Evolutionary conservation across 2,797 vertebrate species (phyloP), one percentile per base, ranked within the genome.

Genomic region (Leptodactylus fallax): DNA sequence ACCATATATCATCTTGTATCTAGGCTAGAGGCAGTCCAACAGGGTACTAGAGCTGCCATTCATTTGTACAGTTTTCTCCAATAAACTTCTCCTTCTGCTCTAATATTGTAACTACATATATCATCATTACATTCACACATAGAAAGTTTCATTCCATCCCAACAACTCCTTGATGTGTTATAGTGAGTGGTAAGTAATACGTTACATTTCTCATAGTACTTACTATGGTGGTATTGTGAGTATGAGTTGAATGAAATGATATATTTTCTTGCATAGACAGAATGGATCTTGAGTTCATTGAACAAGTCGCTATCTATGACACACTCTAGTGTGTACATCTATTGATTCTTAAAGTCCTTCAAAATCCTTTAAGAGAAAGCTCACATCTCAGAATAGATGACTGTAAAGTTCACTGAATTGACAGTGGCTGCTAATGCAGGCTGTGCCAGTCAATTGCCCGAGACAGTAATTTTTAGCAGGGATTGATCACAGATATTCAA

Each of bases 361-460:
- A 51, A 74, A 47, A 84, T 17, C 17, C 36, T 76, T 85, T 19
- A 49, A 49, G 47, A 16, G 56, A 60, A 72, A 47, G 21, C 55
- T 71, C 14, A 14, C 53, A 71, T 51, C 79, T 53, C 25, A 56
- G 56, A 60, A 13, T 81, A 58, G 23, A 69, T 25, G 25, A n/a
- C 58, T 86, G 45, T 49, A 60, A 86, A 86, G 78, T 81, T 86
- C 63, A 86, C 49, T 74, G 53, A 49, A 86, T 86, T 86, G 85
- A 80, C 78, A 61, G 27, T 61, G 25, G 67, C 21, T 45, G 16
- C 81, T 81, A 69, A 51, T 61, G 58, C 23, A 51, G 58, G 60
- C 79, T 76, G 19, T 23, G 8, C 6, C 67, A 67, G 19, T 81
- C 85, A 81, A 81, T 77, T 82, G 45, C 45, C 45, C 53, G 60